phyloP scores from a whole-genome alignment of 2,797 vertebrate genomes.

The Alca torda region DNA sequence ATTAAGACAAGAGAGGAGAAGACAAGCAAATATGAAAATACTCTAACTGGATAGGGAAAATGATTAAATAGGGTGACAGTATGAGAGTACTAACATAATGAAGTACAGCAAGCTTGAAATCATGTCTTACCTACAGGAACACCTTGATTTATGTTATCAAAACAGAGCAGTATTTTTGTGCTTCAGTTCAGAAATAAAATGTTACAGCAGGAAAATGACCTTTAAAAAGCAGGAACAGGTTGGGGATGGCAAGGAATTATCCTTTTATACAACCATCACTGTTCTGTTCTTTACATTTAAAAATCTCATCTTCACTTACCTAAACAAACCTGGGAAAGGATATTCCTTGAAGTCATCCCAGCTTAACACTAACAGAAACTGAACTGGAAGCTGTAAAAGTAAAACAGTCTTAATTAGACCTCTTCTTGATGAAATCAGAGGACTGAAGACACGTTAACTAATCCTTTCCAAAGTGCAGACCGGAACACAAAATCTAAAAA shows the following conservation, averaged over 20 bases:
- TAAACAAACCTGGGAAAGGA: neutral
- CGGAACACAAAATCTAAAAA: neutral
- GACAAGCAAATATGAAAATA: neutral
- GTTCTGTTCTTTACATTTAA: neutral
- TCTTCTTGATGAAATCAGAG: neutral
- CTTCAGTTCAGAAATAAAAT: neutral
- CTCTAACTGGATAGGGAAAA: neutral
- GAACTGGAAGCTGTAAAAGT: neutral
- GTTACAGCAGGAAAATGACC: neutral
- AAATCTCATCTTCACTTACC: neutral
- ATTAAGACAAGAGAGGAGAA: neutral
- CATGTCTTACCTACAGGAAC: neutral
- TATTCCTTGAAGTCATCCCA: neutral
- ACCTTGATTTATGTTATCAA: neutral
- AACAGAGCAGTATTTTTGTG: neutral
- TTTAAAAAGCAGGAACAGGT: neutral
- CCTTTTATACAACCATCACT: neutral
- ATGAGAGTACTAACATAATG: neutral
- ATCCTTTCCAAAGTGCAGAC: neutral
- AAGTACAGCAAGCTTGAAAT: neutral
- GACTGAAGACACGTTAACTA: neutral
- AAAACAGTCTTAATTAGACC: neutral
- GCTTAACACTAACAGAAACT: neutral
- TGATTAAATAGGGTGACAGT: neutral
- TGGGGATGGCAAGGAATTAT: neutral